Percentiles rank a stretch among this genome's conserved stretches.
These are phyloP conservation scores for Hydraecia micacea DNA, from an alignment of 2,888 invertebrate genomes.

Conservation along the genomic window DNA sequence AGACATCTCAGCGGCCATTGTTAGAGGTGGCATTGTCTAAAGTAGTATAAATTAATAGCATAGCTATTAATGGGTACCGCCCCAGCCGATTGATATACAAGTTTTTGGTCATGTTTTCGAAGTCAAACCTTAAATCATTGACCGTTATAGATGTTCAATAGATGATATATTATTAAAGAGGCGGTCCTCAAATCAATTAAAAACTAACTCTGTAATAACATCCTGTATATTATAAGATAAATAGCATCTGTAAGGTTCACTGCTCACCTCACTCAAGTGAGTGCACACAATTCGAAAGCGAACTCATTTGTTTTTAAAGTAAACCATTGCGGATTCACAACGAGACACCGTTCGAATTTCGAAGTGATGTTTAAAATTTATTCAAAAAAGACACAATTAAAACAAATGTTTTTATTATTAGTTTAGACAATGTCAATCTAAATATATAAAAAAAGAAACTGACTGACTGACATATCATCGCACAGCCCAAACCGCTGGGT, in stretches of 20 bases:
- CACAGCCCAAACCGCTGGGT: too few relatives aligned
- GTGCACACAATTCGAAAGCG: neutral
- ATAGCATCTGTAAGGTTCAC: neutral
- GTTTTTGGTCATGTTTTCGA: neutral
- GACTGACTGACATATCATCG: too few relatives aligned
- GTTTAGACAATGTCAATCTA: constrained; percentile 14
- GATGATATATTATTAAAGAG: neutral
- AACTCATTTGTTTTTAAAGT: neutral
- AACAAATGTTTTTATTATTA: neutral
- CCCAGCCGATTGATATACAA: constrained; percentile 3
- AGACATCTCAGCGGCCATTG: too few relatives aligned
- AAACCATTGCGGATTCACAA: neutral
- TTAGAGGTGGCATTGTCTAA: too few relatives aligned
- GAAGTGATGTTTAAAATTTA: neutral
- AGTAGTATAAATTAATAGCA: too few relatives aligned
- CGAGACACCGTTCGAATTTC: neutral
- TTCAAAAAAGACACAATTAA: neutral
- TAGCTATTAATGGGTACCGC: neutral
- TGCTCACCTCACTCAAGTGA: neutral
- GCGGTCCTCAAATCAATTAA: neutral
- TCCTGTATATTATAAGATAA: neutral
- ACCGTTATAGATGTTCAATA: neutral
- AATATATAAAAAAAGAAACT: too few relatives aligned
- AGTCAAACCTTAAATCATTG: neutral
- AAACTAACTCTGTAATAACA: neutral